Evolutionary conservation across 2,113 vertebrate genomes (phyloP).

Genomic region (Megaleporinus macrocephalus): DNA sequence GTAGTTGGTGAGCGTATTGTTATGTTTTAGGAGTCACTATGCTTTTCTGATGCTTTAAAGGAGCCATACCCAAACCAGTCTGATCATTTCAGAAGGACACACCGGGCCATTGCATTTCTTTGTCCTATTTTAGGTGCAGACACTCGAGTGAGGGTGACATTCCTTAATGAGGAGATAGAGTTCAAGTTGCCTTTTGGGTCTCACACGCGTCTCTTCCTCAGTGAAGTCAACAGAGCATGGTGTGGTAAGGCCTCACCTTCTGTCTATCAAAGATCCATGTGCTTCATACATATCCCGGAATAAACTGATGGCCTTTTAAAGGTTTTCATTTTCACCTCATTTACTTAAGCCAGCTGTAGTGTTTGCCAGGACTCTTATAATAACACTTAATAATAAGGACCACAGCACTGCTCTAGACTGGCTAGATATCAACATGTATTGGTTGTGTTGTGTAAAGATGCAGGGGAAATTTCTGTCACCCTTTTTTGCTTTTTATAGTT

Average conservation of each 20-base stretch:
- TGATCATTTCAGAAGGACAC: neutral
- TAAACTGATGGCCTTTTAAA: neutral
- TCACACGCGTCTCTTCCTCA: slow-evolving; percentile 85
- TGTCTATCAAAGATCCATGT: too few relatives aligned
- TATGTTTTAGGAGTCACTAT: neutral
- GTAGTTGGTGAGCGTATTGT: slow-evolving; percentile 73
- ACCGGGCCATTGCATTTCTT: neutral
- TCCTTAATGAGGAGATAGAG: slow-evolving; percentile 66
- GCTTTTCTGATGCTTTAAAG: neutral
- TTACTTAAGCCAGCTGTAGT: too few relatives aligned
- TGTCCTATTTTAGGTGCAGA: slow-evolving; percentile 81
- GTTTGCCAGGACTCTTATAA: too few relatives aligned
- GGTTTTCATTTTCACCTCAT: neutral
- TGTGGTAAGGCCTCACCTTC: slow-evolving; percentile 75
- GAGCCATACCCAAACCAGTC: neutral
- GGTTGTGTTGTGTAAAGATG: too few relatives aligned
- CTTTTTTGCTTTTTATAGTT: neutral
- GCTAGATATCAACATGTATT: too few relatives aligned
- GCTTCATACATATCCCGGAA: neutral
- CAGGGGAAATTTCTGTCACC: too few relatives aligned
- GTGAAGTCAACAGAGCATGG: slow-evolving; percentile 81
- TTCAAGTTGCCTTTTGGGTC: slow-evolving; percentile 91
- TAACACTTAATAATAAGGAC: too few relatives aligned
- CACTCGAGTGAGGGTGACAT: slow-evolving; percentile 80
- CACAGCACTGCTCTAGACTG: too few relatives aligned